Percentiles rank a stretch among this genome's conserved stretches.
These are phyloP conservation scores for Campopleginae sp. DNA, from an alignment of 2,888 invertebrate genomes.

Conservation along the genomic window DNA sequence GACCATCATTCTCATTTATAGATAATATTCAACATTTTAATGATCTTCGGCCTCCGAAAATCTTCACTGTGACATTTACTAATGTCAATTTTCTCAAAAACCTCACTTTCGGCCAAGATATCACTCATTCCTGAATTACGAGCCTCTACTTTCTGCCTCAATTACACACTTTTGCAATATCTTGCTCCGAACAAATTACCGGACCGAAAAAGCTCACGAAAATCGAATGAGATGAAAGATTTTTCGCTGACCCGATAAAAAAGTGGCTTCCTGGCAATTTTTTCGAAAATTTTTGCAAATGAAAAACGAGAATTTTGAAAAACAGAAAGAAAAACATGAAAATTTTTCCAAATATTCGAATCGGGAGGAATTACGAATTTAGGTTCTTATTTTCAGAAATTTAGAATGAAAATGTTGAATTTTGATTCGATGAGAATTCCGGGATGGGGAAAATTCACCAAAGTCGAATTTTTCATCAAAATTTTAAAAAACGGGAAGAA, in stretches of 20 bases:
- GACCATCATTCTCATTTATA: neutral
- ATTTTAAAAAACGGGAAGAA: neutral
- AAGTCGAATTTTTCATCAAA: neutral
- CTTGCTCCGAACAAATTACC: neutral
- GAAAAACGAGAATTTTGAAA: too few relatives aligned
- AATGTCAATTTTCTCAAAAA: constrained; percentile 4
- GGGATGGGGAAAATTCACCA: neutral
- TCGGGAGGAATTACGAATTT: neutral
- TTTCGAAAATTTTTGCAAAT: neutral
- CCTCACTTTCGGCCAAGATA: constrained; percentile 1
- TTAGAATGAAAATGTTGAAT: neutral
- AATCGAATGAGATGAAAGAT: neutral
- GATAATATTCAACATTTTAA: neutral
- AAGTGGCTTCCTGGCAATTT: too few relatives aligned
- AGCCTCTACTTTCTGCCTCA: neutral
- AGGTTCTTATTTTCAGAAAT: neutral
- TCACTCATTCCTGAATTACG: neutral
- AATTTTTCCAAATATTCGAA: too few relatives aligned
- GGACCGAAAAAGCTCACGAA: neutral
- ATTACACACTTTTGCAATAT: neutral
- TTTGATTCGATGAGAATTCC: neutral
- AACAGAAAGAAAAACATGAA: too few relatives aligned
- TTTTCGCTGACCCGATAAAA: neutral
- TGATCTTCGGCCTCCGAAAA: neutral
- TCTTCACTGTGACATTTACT: constrained; percentile 2